Evolutionary conservation across 2,888 invertebrate species (phyloP).

Genomic region (Siphonodentalium dalli): DNA sequence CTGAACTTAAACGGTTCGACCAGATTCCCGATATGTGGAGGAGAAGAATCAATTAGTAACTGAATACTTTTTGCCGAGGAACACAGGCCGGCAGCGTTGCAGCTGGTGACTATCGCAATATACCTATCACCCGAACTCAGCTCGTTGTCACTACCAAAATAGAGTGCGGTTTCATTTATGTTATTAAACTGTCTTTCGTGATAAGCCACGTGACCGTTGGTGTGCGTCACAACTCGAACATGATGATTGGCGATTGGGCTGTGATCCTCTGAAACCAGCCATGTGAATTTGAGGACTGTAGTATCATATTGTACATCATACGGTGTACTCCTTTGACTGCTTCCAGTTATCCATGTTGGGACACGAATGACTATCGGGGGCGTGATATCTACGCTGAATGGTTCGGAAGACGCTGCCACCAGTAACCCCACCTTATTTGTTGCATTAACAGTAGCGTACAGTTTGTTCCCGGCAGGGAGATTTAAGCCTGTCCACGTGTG

Average conservation of each 20-base stretch:
- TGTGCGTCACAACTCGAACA: no score
- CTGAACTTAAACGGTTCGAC: no score
- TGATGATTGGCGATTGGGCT: no score
- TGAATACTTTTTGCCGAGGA: constrained; percentile 18
- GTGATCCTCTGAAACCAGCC: constrained; percentile 6
- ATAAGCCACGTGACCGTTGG: no score
- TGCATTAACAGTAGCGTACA: constrained; percentile 6
- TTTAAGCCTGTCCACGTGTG: constrained; percentile 15
- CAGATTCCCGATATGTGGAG: no score
- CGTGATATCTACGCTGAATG: constrained; percentile 5
- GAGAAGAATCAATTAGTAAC: constrained; percentile 35
- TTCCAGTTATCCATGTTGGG: no score
- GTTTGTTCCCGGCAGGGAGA: neutral
- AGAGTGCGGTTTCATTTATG: no score
- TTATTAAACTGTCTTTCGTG: no score
- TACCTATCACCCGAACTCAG: constrained; percentile 36
- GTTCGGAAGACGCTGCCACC: neutral
- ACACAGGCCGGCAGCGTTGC: constrained; percentile 37
- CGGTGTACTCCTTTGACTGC: no score
- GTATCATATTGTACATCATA: neutral
- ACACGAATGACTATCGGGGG: neutral
- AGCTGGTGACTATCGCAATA: constrained; percentile 23
- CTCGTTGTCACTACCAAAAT: no score
- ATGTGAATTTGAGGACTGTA: constrained; percentile 5
- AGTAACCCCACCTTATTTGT: constrained; percentile 6